Evolutionary conservation across 2,888 invertebrate genomes (phyloP).

Genomic region (Catotricha subobsoleta): DNA sequence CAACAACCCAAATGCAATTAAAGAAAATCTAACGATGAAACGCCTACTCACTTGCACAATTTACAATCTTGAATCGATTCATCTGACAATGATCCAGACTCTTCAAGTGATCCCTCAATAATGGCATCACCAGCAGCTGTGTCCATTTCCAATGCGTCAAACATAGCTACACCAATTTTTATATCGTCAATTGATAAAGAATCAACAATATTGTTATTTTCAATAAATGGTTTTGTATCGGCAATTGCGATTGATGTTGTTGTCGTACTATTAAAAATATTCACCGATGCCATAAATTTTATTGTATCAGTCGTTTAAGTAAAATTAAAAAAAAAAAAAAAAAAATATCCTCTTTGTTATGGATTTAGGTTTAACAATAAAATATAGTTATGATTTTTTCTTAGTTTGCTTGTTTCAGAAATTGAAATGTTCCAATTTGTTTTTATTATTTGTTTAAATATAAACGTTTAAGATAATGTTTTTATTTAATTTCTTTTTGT

Average conservation of each 20-base stretch:
- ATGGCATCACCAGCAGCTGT: background rate
- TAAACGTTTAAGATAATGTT: no score
- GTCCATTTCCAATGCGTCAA: conserved; percentile 1
- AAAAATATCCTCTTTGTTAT: no score
- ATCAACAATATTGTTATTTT: background rate
- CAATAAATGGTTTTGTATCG: background rate
- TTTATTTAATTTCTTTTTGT: no score
- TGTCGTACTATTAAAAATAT: background rate
- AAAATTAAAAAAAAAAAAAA: no score
- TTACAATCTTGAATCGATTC: conserved; percentile 42
- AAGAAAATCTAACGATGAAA: background rate
- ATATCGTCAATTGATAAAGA: background rate
- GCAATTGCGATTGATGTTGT: background rate
- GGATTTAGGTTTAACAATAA: no score
- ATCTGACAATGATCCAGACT: conserved; percentile 21
- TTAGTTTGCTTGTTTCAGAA: no score
- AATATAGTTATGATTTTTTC: no score
- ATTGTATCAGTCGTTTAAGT: no score
- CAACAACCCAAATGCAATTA: background rate
- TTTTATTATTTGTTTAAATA: no score
- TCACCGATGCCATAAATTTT: background rate
- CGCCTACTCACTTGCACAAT: conserved; percentile 41
- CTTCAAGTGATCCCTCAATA: conserved; percentile 21
- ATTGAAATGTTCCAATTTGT: no score
- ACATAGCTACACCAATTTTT: no score